These are phyloP conservation scores for Arizona elegans DNA, from an alignment of 2,113 vertebrate genomes.

Conservation along the genomic window DNA sequence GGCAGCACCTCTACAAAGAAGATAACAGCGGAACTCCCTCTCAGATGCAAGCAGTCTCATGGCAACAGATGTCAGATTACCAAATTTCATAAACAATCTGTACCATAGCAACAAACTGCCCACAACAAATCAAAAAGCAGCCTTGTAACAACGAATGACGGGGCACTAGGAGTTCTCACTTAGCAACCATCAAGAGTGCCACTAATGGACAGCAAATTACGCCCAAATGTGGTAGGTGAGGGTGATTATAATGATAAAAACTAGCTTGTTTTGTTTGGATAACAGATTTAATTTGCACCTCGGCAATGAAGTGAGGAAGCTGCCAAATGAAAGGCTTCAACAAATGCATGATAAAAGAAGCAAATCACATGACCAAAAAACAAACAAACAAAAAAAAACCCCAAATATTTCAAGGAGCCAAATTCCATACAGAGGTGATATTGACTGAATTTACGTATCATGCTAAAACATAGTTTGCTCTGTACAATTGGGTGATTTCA, in stretches of 20 bases:
- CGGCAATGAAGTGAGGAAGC: no score
- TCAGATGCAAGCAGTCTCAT: background rate
- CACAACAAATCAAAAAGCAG: background rate
- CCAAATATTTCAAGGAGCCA: background rate
- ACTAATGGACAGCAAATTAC: background rate
- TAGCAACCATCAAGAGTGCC: constrained; percentile 8
- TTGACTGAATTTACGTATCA: background rate
- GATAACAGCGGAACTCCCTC: background rate
- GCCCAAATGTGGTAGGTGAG: background rate
- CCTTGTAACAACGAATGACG: background rate
- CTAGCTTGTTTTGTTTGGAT: background rate
- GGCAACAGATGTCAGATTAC: background rate
- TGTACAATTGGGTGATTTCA: background rate
- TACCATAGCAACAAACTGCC: constrained; percentile 5
- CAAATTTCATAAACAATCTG: background rate
- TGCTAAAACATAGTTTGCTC: background rate
- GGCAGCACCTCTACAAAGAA: background rate
- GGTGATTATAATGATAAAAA: background rate
- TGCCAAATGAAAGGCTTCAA: background rate
- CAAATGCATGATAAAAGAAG: background rate
- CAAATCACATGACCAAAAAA: background rate
- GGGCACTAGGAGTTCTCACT: background rate
- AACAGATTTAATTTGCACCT: background rate
- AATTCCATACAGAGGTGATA: background rate
- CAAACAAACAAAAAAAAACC: background rate